Conservation (phyloP, 2,888 invertebrate genomes). For the Metopia argyrocephala region DNA sequence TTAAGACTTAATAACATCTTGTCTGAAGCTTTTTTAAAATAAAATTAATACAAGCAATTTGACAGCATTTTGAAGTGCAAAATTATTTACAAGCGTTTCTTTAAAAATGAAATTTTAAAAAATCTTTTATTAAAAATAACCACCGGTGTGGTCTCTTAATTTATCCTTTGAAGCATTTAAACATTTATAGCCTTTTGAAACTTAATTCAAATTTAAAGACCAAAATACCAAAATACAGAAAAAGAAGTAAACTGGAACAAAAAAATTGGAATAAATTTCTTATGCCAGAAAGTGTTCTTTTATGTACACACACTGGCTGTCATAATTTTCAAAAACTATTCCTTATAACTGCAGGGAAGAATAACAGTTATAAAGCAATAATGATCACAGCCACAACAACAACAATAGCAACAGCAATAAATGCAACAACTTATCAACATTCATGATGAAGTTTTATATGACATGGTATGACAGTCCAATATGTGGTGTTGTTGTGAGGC, state of each 20-base stretch:
- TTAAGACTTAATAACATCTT: no score
- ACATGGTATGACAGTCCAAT: conserved; percentile 50
- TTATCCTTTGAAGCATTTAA: conserved; percentile 1
- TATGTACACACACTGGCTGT: background rate
- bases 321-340: conserved; percentile 30
- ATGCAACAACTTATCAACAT: conserved; percentile 46
- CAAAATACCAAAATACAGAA: background rate
- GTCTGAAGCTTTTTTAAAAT: no score
- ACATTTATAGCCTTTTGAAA: conserved; percentile 4
- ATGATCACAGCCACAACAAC: conserved; percentile 14
- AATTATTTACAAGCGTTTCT: background rate
- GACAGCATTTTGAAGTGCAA: background rate
- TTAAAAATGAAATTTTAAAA: background rate
- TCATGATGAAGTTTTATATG: conserved; percentile 59
- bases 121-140: background rate
- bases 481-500: conserved; percentile 59
- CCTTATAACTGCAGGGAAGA: background rate
- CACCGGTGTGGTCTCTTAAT: conserved; percentile 48
- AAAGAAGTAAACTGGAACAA: no score
- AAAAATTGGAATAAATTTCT: background rate
- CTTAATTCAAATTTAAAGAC: background rate
- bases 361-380: background rate
- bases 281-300: background rate
- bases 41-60: no score
- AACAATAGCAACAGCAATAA: conserved; percentile 22